Percentiles rank a stretch among this genome's conserved stretches.
Conservation (phyloP, 2,888 invertebrate species). For the Drosophila pseudotakahashii region DNA sequence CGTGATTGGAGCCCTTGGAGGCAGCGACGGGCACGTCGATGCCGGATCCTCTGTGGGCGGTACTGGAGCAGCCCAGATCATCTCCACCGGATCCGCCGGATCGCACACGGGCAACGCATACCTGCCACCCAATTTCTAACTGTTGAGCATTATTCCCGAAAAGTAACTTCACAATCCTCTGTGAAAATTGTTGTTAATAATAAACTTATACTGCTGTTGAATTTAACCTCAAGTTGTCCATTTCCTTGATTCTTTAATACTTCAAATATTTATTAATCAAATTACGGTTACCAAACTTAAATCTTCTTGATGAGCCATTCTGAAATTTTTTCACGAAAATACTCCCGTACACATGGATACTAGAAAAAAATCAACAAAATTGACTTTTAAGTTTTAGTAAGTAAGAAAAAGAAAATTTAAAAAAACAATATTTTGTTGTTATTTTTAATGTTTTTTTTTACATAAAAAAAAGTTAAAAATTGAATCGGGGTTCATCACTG, state of each 20-base stretch:
- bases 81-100: constrained; percentile 44
- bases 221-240: background rate
- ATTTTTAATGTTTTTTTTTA: no score
- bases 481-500: no score
- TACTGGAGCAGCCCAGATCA: constrained; percentile 47
- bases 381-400: no score
- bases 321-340: no score
- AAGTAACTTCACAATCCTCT: background rate
- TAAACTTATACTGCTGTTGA: constrained; percentile 1
- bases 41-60: constrained; percentile 46
- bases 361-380: no score
- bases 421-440: no score
- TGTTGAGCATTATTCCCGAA: constrained; percentile 40
- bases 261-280: no score
- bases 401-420: no score
- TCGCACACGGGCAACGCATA: constrained; percentile 74
- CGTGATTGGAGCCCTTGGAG: constrained; percentile 82
- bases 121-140: constrained; percentile 81
- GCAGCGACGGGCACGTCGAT: constrained; percentile 46
- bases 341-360: no score
- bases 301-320: no score
- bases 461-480: no score
- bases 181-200: constrained; percentile 4
- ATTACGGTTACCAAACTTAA: no score
- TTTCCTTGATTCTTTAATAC: background rate